Conservation (phyloP, 2,113 vertebrate genomes). For the Anarrhichthys ocellatus region DNA sequence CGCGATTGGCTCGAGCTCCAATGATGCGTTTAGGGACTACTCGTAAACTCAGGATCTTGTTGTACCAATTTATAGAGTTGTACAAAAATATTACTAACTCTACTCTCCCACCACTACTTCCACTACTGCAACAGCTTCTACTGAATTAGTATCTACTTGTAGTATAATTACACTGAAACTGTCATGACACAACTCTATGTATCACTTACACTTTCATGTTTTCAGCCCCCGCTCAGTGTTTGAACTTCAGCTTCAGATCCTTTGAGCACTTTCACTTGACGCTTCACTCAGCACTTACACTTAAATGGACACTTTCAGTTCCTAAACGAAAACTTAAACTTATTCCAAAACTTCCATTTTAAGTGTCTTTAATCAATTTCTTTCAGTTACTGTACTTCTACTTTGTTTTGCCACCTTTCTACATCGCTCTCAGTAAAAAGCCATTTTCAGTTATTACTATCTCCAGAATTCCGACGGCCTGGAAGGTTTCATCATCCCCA, state of each 20-base stretch:
- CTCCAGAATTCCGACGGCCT: neutral
- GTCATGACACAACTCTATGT: neutral
- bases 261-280: neutral
- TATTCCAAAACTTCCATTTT: neutral
- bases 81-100: neutral
- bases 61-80: neutral
- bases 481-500: constrained; percentile 28
- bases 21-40: neutral
- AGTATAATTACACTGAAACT: neutral
- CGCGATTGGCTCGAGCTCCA: constrained; percentile 48
- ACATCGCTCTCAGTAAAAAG: neutral
- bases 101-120: neutral
- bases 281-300: neutral
- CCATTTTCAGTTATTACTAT: neutral
- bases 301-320: neutral
- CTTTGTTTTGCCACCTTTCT: neutral
- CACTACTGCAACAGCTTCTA: neutral
- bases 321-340: neutral
- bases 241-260: neutral
- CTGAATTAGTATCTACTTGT: neutral
- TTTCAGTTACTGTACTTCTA: neutral
- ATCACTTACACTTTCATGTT: neutral
- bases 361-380: neutral
- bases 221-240: neutral
- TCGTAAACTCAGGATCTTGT: neutral